Base-by-base conservation (phyloP, 2,888 invertebrate genomes). In the Dolomedes plantarius region DNA sequence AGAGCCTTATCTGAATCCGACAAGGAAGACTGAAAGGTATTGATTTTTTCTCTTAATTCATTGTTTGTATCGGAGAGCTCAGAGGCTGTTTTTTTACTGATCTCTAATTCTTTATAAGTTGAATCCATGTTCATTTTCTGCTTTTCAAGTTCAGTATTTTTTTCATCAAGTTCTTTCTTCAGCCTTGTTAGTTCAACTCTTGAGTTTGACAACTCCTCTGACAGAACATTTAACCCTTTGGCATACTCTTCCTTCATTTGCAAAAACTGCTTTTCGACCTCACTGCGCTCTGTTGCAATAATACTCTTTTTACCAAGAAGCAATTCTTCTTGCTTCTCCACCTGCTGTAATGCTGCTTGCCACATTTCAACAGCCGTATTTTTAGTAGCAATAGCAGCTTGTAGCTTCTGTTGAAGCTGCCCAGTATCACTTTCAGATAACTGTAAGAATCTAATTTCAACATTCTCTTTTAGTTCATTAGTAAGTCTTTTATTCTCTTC, bases 231-330 rank as follows among this genome's bases (percentile, higher is more conserved):
- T 23, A 83, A 9, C 5, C 83, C 73, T 39, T 56, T 72, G 0
- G 32, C 19, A 29, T 83, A 83, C 19, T 77, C 71, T 31, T 83
- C 83, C 13, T 73, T 77, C n/a, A 83, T 72, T n/a, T 77, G 64
- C 13, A 50, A 65, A 13, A 83, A 56, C n/a, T 69, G 50, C 29
- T 73, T 77, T 29, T 36, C 83, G 6, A 65, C 29, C 36, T 83
- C 83, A 1, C 19, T 36, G 2, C 83, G 28, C 16, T 83, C 83
- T 0, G 29, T 29, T 36, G 65, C 77, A 5, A 77, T 72, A 1
- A 83, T 31, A 39, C 83, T 83, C 29, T 29, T 73, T 29, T 72
- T 65, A n/a, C 83, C 83, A 13, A 77, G 19, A 23, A 83, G 32
- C n/a, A 36, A 69, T 39, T 73, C 67, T 31, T 77, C 83, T 39